A percentile compares a stretch with the other conserved stretches of the same genome.
phyloP scores from a whole-genome alignment of 2,113 vertebrate genomes.

The Columba livia region DNA sequence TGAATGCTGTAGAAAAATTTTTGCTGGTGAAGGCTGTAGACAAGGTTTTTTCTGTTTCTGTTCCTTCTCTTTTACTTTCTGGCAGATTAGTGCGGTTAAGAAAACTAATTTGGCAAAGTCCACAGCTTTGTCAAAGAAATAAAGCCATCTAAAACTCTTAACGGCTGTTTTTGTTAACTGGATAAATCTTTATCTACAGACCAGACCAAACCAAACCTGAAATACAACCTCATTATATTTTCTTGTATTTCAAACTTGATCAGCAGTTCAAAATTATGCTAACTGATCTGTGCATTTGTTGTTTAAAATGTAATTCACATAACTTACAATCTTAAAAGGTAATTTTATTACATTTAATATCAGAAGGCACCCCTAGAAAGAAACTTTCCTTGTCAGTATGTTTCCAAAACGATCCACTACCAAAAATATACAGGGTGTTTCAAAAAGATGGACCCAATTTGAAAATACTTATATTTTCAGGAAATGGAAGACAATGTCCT shows the following conservation, averaged over 20 bases:
- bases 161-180: background rate
- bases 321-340: background rate
- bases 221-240: background rate
- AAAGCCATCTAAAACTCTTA: background rate
- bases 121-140: background rate
- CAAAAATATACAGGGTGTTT: background rate
- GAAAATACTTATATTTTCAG: background rate
- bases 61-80: background rate
- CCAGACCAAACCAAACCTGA: background rate
- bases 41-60: background rate
- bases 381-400: background rate
- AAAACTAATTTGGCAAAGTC: background rate
- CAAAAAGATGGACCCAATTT: no score
- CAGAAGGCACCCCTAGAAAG: background rate
- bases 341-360: background rate
- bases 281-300: background rate
- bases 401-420: background rate
- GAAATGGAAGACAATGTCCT: background rate
- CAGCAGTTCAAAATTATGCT: background rate
- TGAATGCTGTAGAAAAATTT: background rate
- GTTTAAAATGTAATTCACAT: background rate
- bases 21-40: background rate
- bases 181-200: background rate
- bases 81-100: background rate
- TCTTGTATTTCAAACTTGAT: background rate